These are phyloP conservation scores for Rafetus swinhoei DNA, from an alignment of 2,113 vertebrate genomes.

Conservation along the genomic window DNA sequence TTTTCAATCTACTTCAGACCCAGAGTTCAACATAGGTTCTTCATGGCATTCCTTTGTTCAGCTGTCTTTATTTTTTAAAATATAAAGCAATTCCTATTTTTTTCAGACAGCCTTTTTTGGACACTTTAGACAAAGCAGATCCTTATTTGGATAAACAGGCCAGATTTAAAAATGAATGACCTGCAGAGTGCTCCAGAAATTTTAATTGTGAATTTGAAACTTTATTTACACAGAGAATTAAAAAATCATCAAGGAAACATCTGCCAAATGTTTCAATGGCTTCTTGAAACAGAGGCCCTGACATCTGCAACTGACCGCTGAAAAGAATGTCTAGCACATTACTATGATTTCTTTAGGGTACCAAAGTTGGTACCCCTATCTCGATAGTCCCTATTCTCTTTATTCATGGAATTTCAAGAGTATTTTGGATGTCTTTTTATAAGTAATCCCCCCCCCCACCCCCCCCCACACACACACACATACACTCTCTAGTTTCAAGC, in stretches of 20 bases:
- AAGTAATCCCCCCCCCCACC: no score
- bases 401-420: conserved; percentile 63
- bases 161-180: conserved; percentile 32
- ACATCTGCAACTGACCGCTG: conserved; percentile 61
- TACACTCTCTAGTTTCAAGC: background rate
- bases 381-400: conserved; percentile 57
- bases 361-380: conserved; percentile 68
- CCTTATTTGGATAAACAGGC: conserved; percentile 47
- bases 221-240: conserved; percentile 29
- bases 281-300: conserved; percentile 26
- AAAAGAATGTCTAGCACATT: conserved; percentile 61
- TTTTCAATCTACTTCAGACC: conserved; percentile 68
- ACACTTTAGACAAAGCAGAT: conserved; percentile 54
- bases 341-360: conserved; percentile 64
- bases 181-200: background rate
- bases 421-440: conserved; percentile 43
- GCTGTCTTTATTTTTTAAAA: conserved; percentile 42
- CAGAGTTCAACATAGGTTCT: conserved; percentile 33
- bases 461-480: conserved; percentile 32
- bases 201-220: conserved; percentile 31
- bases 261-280: background rate
- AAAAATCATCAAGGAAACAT: conserved; percentile 21
- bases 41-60: conserved; percentile 47
- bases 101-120: background rate
- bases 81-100: conserved; percentile 3